Conservation (phyloP, 2,888 invertebrate genomes). For the Anorthoa munda region DNA sequence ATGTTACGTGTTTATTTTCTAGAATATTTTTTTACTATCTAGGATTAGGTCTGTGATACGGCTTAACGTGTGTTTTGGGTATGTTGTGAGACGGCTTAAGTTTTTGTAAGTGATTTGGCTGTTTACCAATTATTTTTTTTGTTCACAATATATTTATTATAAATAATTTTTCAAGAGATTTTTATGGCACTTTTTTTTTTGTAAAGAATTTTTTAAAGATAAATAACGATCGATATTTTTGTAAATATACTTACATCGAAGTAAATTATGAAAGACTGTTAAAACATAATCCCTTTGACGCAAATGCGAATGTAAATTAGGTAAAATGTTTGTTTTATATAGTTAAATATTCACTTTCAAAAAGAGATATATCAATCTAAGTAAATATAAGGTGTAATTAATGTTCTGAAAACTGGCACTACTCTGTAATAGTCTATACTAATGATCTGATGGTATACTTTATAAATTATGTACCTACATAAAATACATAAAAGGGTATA, state of each 20-base stretch:
- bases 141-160: background rate
- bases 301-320: slow-evolving; percentile 50
- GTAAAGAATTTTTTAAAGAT: slow-evolving; percentile 17
- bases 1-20: slow-evolving; percentile 55
- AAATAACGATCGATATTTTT: slow-evolving; percentile 53
- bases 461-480: slow-evolving; percentile 47
- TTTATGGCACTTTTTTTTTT: background rate
- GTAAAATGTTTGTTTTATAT: slow-evolving; percentile 50
- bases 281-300: slow-evolving; percentile 70
- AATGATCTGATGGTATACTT: slow-evolving; percentile 53
- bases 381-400: slow-evolving; percentile 57
- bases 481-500: background rate
- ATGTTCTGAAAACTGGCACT: slow-evolving; percentile 63
- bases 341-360: slow-evolving; percentile 67
- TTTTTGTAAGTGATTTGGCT: background rate
- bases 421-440: slow-evolving; percentile 46
- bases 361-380: slow-evolving; percentile 65
- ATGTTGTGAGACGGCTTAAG: background rate
- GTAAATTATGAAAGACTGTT: slow-evolving; percentile 70
- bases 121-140: too few species aligned
- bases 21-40: slow-evolving; percentile 63
- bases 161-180: background rate
- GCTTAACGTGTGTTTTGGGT: slow-evolving; percentile 40
- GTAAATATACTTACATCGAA: slow-evolving; percentile 69
- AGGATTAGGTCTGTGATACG: slow-evolving; percentile 60